Evolutionary conservation across 2,797 vertebrate genomes (phyloP).

Genomic region (Labroides dimidiatus): DNA sequence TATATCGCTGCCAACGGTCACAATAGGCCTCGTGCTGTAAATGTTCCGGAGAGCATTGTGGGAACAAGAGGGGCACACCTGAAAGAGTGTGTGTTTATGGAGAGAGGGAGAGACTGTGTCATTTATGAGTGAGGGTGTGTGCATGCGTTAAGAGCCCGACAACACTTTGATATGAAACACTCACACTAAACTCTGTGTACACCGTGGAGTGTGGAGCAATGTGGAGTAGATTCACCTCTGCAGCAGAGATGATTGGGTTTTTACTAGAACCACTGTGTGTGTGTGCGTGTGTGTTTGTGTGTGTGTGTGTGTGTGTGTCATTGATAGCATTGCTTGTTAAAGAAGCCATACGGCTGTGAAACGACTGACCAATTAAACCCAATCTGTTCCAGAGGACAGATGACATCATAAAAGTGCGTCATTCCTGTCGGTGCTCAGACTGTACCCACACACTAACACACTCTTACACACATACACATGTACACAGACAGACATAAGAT

Average conservation of each 20-base stretch:
- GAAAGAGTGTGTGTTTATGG: slow-evolving; percentile 29
- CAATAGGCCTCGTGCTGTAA: slow-evolving; percentile 45
- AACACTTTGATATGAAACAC: slow-evolving; percentile 50
- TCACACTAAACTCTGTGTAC: slow-evolving; percentile 34
- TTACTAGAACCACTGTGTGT: slow-evolving; percentile 24
- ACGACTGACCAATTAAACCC: slow-evolving; percentile 72
- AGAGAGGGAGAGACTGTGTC: neutral
- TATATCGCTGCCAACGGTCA: slow-evolving; percentile 43
- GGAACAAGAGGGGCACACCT: slow-evolving; percentile 29
- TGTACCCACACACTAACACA: neutral
- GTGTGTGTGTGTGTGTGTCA: slow-evolving; percentile 12
- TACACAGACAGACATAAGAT: too few species aligned
- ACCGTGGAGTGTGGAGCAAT: slow-evolving; percentile 21
- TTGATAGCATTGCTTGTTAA: slow-evolving; percentile 68
- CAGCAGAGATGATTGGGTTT: slow-evolving; percentile 56
- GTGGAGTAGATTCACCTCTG: slow-evolving; percentile 43
- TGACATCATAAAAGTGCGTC: slow-evolving; percentile 71
- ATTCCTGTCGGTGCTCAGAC: slow-evolving; percentile 20
- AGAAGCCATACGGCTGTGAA: slow-evolving; percentile 63
- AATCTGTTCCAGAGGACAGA: slow-evolving; percentile 74
- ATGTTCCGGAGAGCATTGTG: slow-evolving; percentile 5
- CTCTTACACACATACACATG: neutral
- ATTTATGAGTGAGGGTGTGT: slow-evolving; percentile 39
- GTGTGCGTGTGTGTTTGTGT: neutral
- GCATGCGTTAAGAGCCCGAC: slow-evolving; percentile 15